Evolutionary conservation across 2,113 vertebrate genomes (phyloP).

Genomic region (Hyla sarda): DNA sequence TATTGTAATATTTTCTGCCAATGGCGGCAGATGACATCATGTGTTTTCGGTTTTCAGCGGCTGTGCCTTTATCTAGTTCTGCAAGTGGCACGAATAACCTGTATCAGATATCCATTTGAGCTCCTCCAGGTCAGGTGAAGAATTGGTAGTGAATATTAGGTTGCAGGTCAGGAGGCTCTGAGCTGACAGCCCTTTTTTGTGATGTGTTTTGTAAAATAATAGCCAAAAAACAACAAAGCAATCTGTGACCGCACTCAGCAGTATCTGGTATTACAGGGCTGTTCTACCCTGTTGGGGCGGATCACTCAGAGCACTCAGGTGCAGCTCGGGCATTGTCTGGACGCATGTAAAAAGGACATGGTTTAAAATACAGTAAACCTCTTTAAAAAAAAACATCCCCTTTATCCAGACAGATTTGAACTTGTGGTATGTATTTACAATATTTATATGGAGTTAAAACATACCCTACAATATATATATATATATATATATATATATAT

Average conservation of each 20-base stretch:
- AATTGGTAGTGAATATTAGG: constrained; percentile 27
- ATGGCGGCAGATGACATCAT: neutral
- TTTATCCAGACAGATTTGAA: too few relatives aligned
- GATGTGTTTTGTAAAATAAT: constrained; percentile 43
- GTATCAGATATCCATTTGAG: constrained; percentile 40
- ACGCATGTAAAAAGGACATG: neutral
- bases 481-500: too few relatives aligned
- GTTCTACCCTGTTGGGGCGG: neutral
- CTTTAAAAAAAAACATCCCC: neutral
- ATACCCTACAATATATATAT: too few relatives aligned
- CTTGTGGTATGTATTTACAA: too few relatives aligned
- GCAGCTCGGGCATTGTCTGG: neutral
- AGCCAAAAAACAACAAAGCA: constrained; percentile 38
- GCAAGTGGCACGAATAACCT: constrained; percentile 1
- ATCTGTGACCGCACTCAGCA: constrained; percentile 11
- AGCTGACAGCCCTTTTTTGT: constrained; percentile 43
- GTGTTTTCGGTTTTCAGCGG: neutral
- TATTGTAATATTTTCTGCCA: neutral
- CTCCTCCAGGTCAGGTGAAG: constrained; percentile 35
- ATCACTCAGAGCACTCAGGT: neutral
- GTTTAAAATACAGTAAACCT: neutral
- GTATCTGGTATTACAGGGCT: constrained; percentile 28
- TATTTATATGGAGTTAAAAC: too few relatives aligned
- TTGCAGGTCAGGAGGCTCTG: constrained; percentile 32
- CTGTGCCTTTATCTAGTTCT: constrained; percentile 1